phyloP scores from a whole-genome alignment of 2,113 vertebrate genomes.

The Myocastor coypus region DNA sequence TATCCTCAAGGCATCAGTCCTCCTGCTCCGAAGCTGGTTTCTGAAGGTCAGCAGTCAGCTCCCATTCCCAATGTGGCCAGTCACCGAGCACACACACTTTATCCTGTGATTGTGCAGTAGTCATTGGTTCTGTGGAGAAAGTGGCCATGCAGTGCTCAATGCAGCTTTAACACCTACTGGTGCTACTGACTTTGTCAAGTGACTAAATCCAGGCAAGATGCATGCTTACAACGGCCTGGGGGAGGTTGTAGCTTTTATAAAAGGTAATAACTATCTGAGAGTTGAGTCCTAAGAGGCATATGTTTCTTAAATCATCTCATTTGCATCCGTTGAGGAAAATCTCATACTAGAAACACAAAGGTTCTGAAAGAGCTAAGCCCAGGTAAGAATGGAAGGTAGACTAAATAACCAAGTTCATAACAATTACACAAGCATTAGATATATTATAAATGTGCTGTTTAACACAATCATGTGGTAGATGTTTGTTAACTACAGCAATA shows the following conservation, averaged over 20 bases:
- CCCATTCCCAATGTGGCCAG: neutral
- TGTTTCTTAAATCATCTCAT: neutral
- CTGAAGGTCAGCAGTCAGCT: neutral
- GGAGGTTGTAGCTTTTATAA: neutral
- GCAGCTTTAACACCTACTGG: neutral
- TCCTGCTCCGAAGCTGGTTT: neutral
- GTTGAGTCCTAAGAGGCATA: neutral
- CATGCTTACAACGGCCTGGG: neutral
- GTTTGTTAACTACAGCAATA: neutral
- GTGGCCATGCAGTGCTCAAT: neutral
- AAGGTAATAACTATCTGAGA: neutral
- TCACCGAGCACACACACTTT: neutral
- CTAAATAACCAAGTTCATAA: neutral
- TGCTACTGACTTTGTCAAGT: neutral
- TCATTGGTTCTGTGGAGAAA: neutral
- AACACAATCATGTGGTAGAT: neutral
- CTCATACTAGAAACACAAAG: neutral
- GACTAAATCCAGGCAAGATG: neutral
- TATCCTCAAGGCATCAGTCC: accelerated
- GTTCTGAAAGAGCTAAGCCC: neutral
- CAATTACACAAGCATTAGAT: slow-evolving; percentile 8
- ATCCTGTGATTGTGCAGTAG: neutral
- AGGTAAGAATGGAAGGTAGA: slow-evolving; percentile 1
- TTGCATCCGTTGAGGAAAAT: neutral
- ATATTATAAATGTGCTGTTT: neutral